Conservation (phyloP, 2,888 invertebrate genomes). For the Noctua fimbriata region DNA sequence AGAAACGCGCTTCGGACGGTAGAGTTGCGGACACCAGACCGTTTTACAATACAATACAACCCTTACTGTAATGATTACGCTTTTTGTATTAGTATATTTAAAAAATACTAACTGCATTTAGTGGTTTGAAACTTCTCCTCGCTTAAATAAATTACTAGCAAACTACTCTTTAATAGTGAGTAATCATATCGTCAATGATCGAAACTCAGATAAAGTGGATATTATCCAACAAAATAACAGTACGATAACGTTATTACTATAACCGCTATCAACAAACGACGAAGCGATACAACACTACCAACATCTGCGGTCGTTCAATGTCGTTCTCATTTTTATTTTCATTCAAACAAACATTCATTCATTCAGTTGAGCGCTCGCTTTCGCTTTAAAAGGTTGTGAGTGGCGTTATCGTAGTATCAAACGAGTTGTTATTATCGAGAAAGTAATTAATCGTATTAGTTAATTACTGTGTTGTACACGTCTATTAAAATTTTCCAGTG, state of each 20-base stretch:
- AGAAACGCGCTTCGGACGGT: too few relatives aligned
- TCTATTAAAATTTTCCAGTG: constrained; percentile 43
- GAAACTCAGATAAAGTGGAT: not conserved
- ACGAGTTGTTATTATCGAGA: constrained; percentile 57
- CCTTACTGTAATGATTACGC: too few relatives aligned
- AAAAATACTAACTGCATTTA: not conserved
- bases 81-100: too few relatives aligned
- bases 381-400: constrained; percentile 67
- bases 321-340: constrained; percentile 11
- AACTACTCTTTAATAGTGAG: not conserved
- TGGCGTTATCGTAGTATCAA: not conserved
- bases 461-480: constrained; percentile 60
- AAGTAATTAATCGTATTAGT: constrained; percentile 62
- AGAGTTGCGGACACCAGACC: too few relatives aligned
- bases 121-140: not conserved
- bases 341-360: constrained; percentile 42
- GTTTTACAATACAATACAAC: too few relatives aligned
- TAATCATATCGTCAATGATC: not conserved
- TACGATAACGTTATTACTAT: not conserved
- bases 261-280: constrained; percentile 1
- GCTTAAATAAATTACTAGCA: not conserved
- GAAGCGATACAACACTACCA: constrained; percentile 39
- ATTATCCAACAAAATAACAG: not conserved
- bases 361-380: constrained; percentile 74
- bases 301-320: constrained; percentile 16